Base-by-base conservation (phyloP, 35 echinoderm and acorn worm genomes). In the Hemicentrotus pulcherrimus region DNA sequence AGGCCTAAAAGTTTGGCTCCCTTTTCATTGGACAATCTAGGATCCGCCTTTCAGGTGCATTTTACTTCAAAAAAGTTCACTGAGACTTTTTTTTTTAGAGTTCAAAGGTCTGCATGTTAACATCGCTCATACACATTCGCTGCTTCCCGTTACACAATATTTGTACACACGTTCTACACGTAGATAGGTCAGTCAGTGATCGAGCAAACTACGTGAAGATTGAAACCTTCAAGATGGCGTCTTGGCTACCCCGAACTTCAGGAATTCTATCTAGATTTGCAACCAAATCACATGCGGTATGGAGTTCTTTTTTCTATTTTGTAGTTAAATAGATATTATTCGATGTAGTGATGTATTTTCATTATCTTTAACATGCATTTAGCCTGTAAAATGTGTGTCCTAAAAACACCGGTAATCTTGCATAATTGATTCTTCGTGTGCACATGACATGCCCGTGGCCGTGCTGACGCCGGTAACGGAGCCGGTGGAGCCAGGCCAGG, bases 211-310 rank as follows among this genome's bases (percentile, higher is more conserved):
- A 13, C 70, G 30, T 33, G n/a, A 86, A 86, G 65, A 32, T 88
- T 35, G 2, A 9, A 32, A 9, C 16, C 46, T 33, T 19, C 70
- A 96, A 96, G 46, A 96, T 96, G 95, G 95, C 95, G 95, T 94
- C 95, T 12, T 94, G 91, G 92, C 94, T 96, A 4, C 28, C 59
- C 31, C 91, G 95, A 94, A 87, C 95, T n/a, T 94, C 95, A 47
- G 88, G 47, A 13, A 35, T 94, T 86, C 92, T 96, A 28, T 86
- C 92, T 61, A 94, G 86, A 94, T 94, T 96, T 35, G 50, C 59
- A 86, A 94, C 95, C 31, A 94, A n/a, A 86, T 94, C 95, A 86
- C 91, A 58, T 30, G 71, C 70, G 92, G 52, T 96, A 71, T 48
- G 71, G 59, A 89, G 19, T 52, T 32, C 33, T 90, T 24, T 2